These are phyloP conservation scores for Escarpia spicata DNA, from an alignment of 2,888 invertebrate genomes.

Conservation along the genomic window DNA sequence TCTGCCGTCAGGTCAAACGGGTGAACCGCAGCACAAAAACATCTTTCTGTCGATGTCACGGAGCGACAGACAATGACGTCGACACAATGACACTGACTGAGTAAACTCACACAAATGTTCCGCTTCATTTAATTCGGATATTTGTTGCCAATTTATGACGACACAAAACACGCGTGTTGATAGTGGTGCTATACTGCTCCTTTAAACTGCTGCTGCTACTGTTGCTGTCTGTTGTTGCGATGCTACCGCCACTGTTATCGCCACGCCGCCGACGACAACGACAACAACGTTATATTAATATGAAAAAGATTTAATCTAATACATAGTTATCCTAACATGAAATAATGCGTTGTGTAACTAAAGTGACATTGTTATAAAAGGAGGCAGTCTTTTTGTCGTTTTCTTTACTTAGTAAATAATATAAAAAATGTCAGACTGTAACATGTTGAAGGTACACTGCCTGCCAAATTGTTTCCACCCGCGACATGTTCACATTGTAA, in stretches of 20 bases:
- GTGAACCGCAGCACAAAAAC: neutral
- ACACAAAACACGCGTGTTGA: neutral
- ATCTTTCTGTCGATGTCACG: slow-evolving; percentile 5
- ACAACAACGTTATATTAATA: neutral
- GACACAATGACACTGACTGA: neutral
- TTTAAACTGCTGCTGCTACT: neutral
- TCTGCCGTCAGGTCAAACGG: neutral
- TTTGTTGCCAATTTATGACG: neutral
- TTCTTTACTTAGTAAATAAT: too few species aligned
- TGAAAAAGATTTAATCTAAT: neutral
- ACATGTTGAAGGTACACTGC: too few species aligned
- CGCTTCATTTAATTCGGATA: neutral
- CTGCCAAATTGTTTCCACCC: too few species aligned
- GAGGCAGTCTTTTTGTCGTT: too few species aligned
- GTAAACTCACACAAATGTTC: neutral
- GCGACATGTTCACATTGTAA: too few species aligned
- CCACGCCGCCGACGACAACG: too few species aligned
- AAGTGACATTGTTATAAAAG: too few species aligned
- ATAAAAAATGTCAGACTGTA: too few species aligned
- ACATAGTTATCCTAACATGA: neutral
- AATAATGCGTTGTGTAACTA: neutral
- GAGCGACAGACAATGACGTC: neutral
- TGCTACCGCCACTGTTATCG: neutral
- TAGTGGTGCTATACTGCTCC: too few species aligned
- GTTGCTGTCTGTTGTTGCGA: neutral